Percentiles rank a stretch among this genome's conserved stretches.
phyloP scores from a whole-genome alignment of 1,140 invertebrate species.

The Drosophila parvula region DNA sequence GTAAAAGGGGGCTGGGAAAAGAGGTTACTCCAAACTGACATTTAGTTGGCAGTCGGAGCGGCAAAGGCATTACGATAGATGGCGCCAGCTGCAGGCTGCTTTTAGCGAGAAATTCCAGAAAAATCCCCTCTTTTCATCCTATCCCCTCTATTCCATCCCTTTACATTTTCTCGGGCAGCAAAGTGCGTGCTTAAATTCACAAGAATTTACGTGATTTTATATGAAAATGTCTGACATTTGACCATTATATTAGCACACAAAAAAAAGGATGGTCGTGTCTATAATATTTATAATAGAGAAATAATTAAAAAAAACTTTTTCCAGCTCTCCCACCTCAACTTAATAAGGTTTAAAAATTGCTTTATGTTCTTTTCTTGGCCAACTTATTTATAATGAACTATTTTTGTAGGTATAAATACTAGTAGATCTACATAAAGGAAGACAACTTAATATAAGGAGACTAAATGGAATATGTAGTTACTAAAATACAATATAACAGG shows the following conservation, averaged over 20 bases:
- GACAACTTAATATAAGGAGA: too few species aligned
- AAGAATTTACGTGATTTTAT: constrained; percentile 57
- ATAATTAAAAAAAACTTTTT: not conserved
- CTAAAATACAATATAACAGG: too few species aligned
- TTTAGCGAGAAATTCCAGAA: constrained; percentile 42
- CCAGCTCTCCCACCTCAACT: not conserved
- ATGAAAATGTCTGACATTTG: constrained; percentile 33
- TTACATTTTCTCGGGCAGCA: not conserved
- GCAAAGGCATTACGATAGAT: constrained; percentile 47
- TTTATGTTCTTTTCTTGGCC: too few species aligned
- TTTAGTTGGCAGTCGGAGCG: constrained; percentile 64
- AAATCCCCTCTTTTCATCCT: not conserved
- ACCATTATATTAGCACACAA: constrained; percentile 21
- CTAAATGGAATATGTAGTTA: too few species aligned
- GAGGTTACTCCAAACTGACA: constrained; percentile 52
- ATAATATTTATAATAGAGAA: not conserved
- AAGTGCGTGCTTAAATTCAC: constrained; percentile 52
- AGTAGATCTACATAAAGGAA: too few species aligned
- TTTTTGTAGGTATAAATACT: too few species aligned
- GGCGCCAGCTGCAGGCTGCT: constrained; percentile 54
- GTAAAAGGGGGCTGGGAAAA: not conserved
- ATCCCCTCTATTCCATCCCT: not conserved
- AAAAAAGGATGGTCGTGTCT: not conserved
- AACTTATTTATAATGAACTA: too few species aligned
- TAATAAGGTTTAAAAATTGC: not conserved